These are phyloP conservation scores for Drosophila arizonae DNA, from an alignment of 1,140 invertebrate species.

Conservation along the genomic window DNA sequence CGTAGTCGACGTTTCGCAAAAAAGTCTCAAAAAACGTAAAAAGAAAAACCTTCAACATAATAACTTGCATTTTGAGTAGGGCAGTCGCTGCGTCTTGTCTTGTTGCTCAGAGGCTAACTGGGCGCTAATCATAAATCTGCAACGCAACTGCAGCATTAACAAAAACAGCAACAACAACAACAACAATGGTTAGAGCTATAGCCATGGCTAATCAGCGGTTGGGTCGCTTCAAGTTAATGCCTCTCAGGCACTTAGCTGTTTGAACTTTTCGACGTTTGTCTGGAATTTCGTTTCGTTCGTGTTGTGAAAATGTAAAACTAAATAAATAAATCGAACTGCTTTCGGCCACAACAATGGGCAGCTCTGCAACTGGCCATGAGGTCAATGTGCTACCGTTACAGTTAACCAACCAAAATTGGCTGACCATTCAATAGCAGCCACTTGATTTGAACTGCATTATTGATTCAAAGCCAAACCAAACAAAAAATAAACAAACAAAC, in stretches of 20 bases:
- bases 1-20: constrained; percentile 60
- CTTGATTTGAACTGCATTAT: constrained; percentile 56
- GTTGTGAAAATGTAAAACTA: constrained; percentile 64
- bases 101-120: constrained; percentile 45
- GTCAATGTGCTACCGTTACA: constrained; percentile 75
- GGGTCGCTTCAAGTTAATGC: constrained; percentile 66
- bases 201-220: constrained; percentile 66
- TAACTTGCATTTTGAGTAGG: constrained; percentile 80
- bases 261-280: constrained; percentile 69
- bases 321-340: constrained; percentile 72
- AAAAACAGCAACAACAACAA: constrained; percentile 22
- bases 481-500: constrained; percentile 14
- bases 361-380: constrained; percentile 38
- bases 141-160: constrained; percentile 58
- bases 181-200: constrained; percentile 20
- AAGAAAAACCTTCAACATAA: constrained; percentile 70
- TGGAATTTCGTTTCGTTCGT: constrained; percentile 51
- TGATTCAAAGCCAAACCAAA: constrained; percentile 43
- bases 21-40: constrained; percentile 4
- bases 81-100: constrained; percentile 63
- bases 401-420: constrained; percentile 52
- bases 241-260: constrained; percentile 76
- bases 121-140: constrained; percentile 78
- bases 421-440: constrained; percentile 54
- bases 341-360: constrained; percentile 40